Base-by-base conservation (phyloP, 2,888 invertebrate species). In the Alsophila aescularia region DNA sequence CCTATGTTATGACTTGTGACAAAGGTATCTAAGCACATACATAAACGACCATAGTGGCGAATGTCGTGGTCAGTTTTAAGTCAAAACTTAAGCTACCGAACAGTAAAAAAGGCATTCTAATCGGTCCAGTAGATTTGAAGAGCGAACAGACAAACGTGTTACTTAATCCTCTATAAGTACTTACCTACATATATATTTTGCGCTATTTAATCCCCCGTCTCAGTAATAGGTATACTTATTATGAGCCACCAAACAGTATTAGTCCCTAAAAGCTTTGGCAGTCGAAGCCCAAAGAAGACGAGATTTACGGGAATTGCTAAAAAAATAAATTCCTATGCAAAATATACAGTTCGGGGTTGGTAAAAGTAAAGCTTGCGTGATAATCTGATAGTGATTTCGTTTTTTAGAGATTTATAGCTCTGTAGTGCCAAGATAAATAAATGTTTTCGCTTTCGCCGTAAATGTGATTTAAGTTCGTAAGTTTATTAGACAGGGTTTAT, bases 371-470 rank as follows among this genome's bases (percentile, higher is more conserved):
- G 51, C 43, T 53, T 45, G 59, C 32, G 15, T 52, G 57, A 51
- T 60, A 58, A 64, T 61, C 61, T 57, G 57, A 59, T 59, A 55
- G 60, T 50, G 61, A 41, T 24, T 58, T 50, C 48, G 44, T 50
- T 49, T 62, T 55, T 57, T 43, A 18, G 41, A 51, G 55, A 64
- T 62, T 58, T 62, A 62, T 56, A 45, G 50, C 37, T 52, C 34
- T 47, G 52, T 15, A 43, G 18, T 8, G n/a, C 18, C 41, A 32
- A 53, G 41, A 52, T 42, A 51, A 53, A 55, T 15, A 35, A n/a
- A n/a, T n/a, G n/a, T n/a, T 34, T 34, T 15, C 40, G 27, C 14
- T 8, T 24, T 40, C 9, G 13, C 14, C 12, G 13, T 8, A 9
- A 9, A 9, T 27, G 9, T 27, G 9, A 21, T 29, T n/a, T 9